phyloP scores from a whole-genome alignment of 2,113 vertebrate species.

The Corythaixoides concolor region DNA sequence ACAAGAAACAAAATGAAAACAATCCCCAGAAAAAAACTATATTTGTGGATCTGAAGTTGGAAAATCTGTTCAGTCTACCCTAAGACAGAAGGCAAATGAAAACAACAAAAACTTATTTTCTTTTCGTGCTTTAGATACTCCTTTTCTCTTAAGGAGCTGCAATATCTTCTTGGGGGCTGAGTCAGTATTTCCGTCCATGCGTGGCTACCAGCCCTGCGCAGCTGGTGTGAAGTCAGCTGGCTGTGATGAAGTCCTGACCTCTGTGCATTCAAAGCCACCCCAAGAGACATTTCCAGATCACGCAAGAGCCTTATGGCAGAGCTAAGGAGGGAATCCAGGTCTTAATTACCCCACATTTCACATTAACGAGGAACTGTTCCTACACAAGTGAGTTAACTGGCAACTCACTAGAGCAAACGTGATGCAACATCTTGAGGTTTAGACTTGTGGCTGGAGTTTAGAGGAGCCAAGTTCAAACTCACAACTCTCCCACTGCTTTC shows the following conservation, averaged over 20 bases:
- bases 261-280: neutral
- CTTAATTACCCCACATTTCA: neutral
- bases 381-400: neutral
- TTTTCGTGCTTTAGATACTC: neutral
- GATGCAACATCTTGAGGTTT: neutral
- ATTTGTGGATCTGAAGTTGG: slow-evolving; percentile 25
- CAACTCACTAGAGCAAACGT: neutral
- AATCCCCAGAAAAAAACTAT: slow-evolving; percentile 40
- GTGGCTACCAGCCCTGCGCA: neutral
- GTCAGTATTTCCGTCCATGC: neutral
- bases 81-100: slow-evolving; percentile 54
- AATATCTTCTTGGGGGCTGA: neutral
- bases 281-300: neutral
- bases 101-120: slow-evolving; percentile 35
- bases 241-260: neutral
- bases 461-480: neutral
- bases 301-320: neutral
- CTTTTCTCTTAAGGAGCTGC: neutral
- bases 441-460: neutral
- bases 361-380: neutral
- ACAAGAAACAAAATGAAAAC: slow-evolving; percentile 60
- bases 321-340: neutral
- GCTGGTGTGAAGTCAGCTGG: neutral
- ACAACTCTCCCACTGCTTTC: rapidly evolving
- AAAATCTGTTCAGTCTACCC: slow-evolving; percentile 58